phyloP scores from a whole-genome alignment of 2,888 invertebrate species.

The Watsonalla cultraria region DNA sequence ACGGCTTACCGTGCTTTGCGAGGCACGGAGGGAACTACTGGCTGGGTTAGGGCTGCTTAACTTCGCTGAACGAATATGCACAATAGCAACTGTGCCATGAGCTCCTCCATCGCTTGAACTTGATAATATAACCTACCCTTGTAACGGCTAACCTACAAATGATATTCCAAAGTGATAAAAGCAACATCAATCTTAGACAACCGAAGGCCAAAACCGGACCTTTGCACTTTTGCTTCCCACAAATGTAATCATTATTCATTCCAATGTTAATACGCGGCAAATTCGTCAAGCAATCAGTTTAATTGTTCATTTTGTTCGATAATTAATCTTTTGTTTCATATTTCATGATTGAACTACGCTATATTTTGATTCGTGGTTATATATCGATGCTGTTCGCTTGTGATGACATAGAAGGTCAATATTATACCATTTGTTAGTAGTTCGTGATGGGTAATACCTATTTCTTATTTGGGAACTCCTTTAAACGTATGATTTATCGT shows the following conservation, averaged over 20 bases:
- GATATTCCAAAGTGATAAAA: too few species aligned
- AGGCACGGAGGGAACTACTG: too few species aligned
- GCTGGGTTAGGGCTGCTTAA: too few species aligned
- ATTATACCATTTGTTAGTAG: neutral
- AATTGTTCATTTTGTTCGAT: constrained; percentile 11
- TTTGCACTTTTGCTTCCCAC: constrained; percentile 16
- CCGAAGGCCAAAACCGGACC: constrained; percentile 36
- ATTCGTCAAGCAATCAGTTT: constrained; percentile 15
- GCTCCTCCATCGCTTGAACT: too few species aligned
- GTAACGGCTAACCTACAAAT: too few species aligned
- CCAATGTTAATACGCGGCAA: constrained; percentile 13
- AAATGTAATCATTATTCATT: constrained; percentile 25
- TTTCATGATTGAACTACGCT: neutral
- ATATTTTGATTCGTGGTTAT: constrained; percentile 2
- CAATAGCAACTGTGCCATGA: too few species aligned
- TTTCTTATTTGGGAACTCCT: neutral
- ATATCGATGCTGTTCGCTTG: neutral
- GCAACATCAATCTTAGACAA: constrained; percentile 13
- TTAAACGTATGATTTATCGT: too few species aligned
- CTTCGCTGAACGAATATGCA: too few species aligned
- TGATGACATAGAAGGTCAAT: neutral
- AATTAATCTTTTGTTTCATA: constrained; percentile 3
- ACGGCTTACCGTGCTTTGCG: too few species aligned
- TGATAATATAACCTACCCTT: too few species aligned
- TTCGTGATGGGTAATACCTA: neutral